Percentiles rank a stretch among this genome's conserved stretches.
phyloP scores from a whole-genome alignment of 2,888 invertebrate species.

The Phragmatobia fuliginosa region DNA sequence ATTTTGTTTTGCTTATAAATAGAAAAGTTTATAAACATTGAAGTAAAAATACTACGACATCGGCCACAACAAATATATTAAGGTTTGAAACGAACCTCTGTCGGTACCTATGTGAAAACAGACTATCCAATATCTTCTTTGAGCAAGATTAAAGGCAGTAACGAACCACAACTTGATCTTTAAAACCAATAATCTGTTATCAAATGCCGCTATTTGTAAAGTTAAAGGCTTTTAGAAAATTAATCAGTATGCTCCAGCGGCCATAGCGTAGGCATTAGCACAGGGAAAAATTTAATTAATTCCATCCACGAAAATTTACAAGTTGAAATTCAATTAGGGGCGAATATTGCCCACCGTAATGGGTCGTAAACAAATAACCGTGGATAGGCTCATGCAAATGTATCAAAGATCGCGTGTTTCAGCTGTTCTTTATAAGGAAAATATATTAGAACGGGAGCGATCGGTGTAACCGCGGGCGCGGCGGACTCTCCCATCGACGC shows the following conservation, averaged over 20 bases:
- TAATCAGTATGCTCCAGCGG: constrained; percentile 67
- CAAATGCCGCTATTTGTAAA: constrained; percentile 65
- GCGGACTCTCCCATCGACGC: constrained; percentile 79
- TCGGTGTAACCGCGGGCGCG: constrained; percentile 73
- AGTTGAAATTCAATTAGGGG: constrained; percentile 80
- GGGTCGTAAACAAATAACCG: constrained; percentile 79
- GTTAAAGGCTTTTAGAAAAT: constrained; percentile 73
- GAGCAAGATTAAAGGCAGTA: constrained; percentile 24
- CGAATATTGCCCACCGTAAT: constrained; percentile 76
- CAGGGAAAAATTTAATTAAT: constrained; percentile 77
- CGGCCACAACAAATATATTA: background rate
- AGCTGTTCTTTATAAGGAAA: constrained; percentile 80
- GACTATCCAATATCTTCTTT: constrained; percentile 14
- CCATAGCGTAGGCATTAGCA: constrained; percentile 59
- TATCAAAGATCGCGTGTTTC: constrained; percentile 85
- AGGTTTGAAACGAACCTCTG: background rate
- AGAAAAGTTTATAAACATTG: background rate
- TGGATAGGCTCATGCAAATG: constrained; percentile 77
- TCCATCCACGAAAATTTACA: constrained; percentile 77
- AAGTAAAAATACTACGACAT: background rate
- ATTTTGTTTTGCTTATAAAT: constrained; percentile 1
- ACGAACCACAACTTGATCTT: constrained; percentile 39
- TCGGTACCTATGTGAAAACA: constrained; percentile 5
- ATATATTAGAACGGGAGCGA: constrained; percentile 79
- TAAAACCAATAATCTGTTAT: constrained; percentile 58